Conservation (phyloP, 1,140 invertebrate species). For the Drosophila melanogaster region Release_6_plus_ISO1_MT NT_033777.3:28048501-28049000, state of each 20-base stretch:
- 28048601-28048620: constrained; percentile 64
- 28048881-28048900: constrained; percentile 75
- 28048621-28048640: constrained; percentile 83
- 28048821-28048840: constrained; percentile 46
- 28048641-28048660: constrained; percentile 81
- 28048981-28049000: constrained; percentile 67
- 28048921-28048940: constrained; percentile 36
- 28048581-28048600: constrained; percentile 48
- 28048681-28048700: constrained; percentile 8
- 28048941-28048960: constrained; percentile 68
- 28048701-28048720: constrained; percentile 76
- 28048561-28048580: constrained; percentile 15
- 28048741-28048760: constrained; percentile 75
- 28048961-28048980: constrained; percentile 76
- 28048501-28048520: constrained; percentile 57
- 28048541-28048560: constrained; percentile 45
- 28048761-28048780: constrained; percentile 38
- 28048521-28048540: constrained; percentile 53
- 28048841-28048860: constrained; percentile 56
- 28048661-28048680: constrained; percentile 30
- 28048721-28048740: constrained; percentile 79
- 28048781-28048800: constrained; percentile 16
- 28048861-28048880: constrained; percentile 75
- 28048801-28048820: constrained; percentile 63
- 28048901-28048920: neutral